Conservation (phyloP, 2,888 invertebrate genomes). For the Stenolophus ochropezus region DNA sequence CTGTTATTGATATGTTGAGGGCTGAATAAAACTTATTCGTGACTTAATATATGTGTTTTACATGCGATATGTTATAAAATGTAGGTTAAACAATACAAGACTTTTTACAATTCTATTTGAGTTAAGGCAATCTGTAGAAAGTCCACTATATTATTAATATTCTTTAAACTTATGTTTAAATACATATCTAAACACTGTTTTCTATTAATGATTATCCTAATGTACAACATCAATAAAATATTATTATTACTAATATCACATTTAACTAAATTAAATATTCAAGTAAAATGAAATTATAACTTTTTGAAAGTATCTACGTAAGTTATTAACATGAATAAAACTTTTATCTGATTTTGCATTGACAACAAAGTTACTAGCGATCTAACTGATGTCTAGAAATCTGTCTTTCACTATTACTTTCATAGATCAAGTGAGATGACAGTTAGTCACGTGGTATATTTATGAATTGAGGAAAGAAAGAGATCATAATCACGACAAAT, state of each 20-base stretch:
- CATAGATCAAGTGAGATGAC: constrained; percentile 48
- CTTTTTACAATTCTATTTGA: constrained; percentile 30
- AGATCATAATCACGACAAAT: constrained; percentile 41
- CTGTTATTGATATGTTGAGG: constrained; percentile 7
- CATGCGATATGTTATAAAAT: constrained; percentile 34
- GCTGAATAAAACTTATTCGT: constrained; percentile 31
- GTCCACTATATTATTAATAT: constrained; percentile 32
- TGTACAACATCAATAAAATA: constrained; percentile 38
- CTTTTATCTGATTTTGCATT: constrained; percentile 6
- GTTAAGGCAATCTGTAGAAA: constrained; percentile 41
- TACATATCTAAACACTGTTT: constrained; percentile 30
- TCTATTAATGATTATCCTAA: constrained; percentile 43
- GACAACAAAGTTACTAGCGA: constrained; percentile 9
- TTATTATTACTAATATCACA: no score
- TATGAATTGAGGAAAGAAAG: constrained; percentile 41
- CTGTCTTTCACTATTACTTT: constrained; percentile 52
- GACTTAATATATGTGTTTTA: constrained; percentile 39
- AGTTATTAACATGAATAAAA: constrained; percentile 27
- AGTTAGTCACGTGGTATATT: constrained; percentile 31
- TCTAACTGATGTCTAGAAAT: constrained; percentile 33
- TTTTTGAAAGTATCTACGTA: neutral
- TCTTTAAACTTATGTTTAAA: constrained; percentile 8
- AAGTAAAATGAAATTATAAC: neutral
- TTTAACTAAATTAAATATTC: neutral
- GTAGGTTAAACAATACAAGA: constrained; percentile 29